A percentile compares a stretch with the other conserved stretches of the same genome.
Conservation (phyloP, 2,888 invertebrate genomes). For the Cerceris rybyensis region DNA sequence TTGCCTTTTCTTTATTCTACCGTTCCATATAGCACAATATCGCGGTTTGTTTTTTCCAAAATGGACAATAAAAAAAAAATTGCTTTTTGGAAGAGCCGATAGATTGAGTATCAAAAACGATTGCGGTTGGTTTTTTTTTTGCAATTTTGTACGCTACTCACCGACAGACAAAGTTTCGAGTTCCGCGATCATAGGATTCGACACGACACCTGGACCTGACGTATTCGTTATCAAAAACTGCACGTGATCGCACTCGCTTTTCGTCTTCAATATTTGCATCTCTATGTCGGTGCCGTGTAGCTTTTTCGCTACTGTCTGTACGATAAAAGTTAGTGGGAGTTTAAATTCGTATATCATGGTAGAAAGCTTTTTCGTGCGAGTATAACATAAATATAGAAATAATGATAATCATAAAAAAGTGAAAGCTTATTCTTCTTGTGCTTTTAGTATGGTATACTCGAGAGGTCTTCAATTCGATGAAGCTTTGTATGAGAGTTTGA, state of each 20-base stretch:
- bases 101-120: too few relatives aligned
- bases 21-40: too few relatives aligned
- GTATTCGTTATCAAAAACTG: slow-evolving; percentile 96
- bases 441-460: too few relatives aligned
- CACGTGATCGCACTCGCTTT: slow-evolving; percentile 94
- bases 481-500: too few relatives aligned
- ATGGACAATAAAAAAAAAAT: too few relatives aligned
- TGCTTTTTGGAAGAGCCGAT: too few relatives aligned
- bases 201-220: slow-evolving; percentile 86
- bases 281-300: slow-evolving; percentile 96
- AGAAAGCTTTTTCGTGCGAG: slow-evolving; percentile 9
- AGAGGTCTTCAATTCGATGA: too few relatives aligned
- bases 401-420: too few relatives aligned
- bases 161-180: slow-evolving; percentile 89
- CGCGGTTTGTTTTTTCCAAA: too few relatives aligned
- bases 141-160: slow-evolving; percentile 73
- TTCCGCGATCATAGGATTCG: slow-evolving; percentile 88
- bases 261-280: slow-evolving; percentile 93
- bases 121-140: too few relatives aligned
- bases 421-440: too few relatives aligned
- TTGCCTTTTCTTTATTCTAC: too few relatives aligned
- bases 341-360: slow-evolving; percentile 14
- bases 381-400: slow-evolving; percentile 2
- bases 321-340: slow-evolving; percentile 23
- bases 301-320: slow-evolving; percentile 94